Evolutionary conservation across 2,888 invertebrate genomes (phyloP).

Genomic region (Proisotoma minuta): DNA sequence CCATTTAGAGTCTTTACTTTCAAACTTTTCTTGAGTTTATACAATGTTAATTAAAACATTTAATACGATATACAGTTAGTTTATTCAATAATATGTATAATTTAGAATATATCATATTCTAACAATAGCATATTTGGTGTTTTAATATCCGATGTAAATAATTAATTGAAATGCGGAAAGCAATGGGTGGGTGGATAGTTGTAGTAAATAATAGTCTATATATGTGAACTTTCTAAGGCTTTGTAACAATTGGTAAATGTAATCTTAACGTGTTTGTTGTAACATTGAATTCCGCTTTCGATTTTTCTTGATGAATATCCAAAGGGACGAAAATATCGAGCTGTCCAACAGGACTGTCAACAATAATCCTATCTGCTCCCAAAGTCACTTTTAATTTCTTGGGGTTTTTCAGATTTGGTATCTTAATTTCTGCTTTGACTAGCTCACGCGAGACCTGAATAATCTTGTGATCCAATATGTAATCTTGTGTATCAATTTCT

Average conservation of each 20-base stretch:
- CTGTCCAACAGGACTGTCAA: slow-evolving; percentile 41
- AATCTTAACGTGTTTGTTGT: slow-evolving; percentile 33
- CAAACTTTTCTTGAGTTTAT: too few species aligned
- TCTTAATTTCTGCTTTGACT: slow-evolving; percentile 41
- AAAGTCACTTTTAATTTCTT: slow-evolving; percentile 37
- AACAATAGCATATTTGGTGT: too few species aligned
- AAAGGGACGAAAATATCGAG: slow-evolving; percentile 42
- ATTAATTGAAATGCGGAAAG: background rate
- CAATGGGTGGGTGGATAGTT: too few species aligned
- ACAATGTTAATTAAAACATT: too few species aligned
- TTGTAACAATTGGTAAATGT: slow-evolving; percentile 36
- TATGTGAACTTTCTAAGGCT: slow-evolving; percentile 21
- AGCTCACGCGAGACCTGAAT: slow-evolving; percentile 26
- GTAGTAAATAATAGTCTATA: too few species aligned
- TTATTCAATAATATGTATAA: too few species aligned
- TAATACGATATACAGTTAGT: too few species aligned
- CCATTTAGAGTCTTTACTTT: too few species aligned
- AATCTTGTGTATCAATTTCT: slow-evolving; percentile 31
- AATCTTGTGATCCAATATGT: slow-evolving; percentile 35
- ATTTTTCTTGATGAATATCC: slow-evolving; percentile 44
- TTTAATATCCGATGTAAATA: too few species aligned
- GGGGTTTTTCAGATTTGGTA: slow-evolving; percentile 38
- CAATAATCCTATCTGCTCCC: slow-evolving; percentile 43
- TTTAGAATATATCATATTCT: too few species aligned
- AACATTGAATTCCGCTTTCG: slow-evolving; percentile 39